These are phyloP conservation scores for Cheumatopsyche charites DNA, from an alignment of 1,140 invertebrate species.

Conservation along the genomic window DNA sequence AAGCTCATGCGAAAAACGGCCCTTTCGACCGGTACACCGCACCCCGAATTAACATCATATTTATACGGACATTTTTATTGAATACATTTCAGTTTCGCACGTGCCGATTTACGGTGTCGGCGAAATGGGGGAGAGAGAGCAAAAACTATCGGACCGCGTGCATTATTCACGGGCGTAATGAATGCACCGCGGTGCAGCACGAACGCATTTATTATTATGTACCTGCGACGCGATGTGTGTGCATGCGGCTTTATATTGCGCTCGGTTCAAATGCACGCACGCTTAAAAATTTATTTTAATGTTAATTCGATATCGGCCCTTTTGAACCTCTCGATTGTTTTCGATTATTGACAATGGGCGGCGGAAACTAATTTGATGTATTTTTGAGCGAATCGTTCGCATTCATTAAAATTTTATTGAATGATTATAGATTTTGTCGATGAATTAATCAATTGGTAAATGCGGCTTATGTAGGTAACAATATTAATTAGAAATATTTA, in stretches of 20 bases:
- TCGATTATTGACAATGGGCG: conserved; percentile 18
- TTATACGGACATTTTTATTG: conserved; percentile 45
- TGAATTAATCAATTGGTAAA: too few species aligned
- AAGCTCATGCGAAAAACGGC: too few species aligned
- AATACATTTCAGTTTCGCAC: conserved; percentile 41
- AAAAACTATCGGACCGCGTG: conserved; percentile 43
- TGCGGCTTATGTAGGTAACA: too few species aligned
- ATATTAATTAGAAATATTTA: too few species aligned
- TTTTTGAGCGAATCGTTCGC: too few species aligned
- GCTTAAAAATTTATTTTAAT: conserved; percentile 3
- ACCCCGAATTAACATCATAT: too few species aligned
- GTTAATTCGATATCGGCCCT: neutral
- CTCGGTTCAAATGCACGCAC: neutral
- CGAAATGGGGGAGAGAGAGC: conserved; percentile 40
- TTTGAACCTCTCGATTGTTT: neutral
- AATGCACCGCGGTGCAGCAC: conserved; percentile 40
- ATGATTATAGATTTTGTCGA: too few species aligned
- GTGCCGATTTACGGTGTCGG: conserved; percentile 40
- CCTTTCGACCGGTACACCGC: too few species aligned
- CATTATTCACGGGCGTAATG: conserved; percentile 46
- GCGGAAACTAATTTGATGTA: too few species aligned
- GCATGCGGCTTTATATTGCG: conserved; percentile 22
- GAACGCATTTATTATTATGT: too few species aligned
- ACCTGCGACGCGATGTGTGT: too few species aligned
- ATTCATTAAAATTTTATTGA: too few species aligned